A percentile compares a stretch with the other conserved stretches of the same genome.
phyloP scores from a whole-genome alignment of 2,888 invertebrate genomes.

The Quadriops clusia region DNA sequence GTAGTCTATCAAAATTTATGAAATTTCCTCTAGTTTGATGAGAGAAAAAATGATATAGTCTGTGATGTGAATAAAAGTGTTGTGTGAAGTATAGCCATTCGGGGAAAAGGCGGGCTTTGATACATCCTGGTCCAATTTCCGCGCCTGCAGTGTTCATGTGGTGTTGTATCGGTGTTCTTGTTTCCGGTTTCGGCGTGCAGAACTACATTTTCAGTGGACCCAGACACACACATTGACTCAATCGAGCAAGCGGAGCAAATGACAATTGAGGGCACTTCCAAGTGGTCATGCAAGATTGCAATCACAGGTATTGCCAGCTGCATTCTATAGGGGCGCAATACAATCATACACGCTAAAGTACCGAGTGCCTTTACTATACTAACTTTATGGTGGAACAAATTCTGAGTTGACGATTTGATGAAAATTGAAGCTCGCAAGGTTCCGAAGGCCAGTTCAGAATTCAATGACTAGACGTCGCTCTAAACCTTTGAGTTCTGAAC shows the following conservation, averaged over 20 bases:
- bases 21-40: background rate
- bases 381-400: no score
- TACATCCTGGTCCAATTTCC: constrained; percentile 5
- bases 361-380: constrained; percentile 21
- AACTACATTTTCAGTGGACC: constrained; percentile 94
- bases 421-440: no score
- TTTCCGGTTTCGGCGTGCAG: constrained; percentile 49
- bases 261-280: constrained; percentile 97
- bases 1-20: background rate
- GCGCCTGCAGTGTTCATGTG: constrained; percentile 25
- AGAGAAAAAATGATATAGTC: no score
- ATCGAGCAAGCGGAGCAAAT: constrained; percentile 95
- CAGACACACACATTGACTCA: constrained; percentile 95
- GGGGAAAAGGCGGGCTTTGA: no score
- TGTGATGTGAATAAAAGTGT: no score
- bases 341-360: constrained; percentile 26
- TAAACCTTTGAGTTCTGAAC: no score
- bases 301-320: constrained; percentile 79
- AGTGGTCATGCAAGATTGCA: constrained; percentile 99
- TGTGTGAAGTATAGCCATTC: no score
- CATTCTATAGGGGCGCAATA: constrained; percentile 34
- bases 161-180: constrained; percentile 36
- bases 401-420: no score
- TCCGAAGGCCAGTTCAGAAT: no score
- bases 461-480: no score